A percentile compares a stretch with the other conserved stretches of the same genome.
Evolutionary conservation across 1,140 invertebrate genomes (phyloP).

Genomic region (Diuraphis noxia): DNA sequence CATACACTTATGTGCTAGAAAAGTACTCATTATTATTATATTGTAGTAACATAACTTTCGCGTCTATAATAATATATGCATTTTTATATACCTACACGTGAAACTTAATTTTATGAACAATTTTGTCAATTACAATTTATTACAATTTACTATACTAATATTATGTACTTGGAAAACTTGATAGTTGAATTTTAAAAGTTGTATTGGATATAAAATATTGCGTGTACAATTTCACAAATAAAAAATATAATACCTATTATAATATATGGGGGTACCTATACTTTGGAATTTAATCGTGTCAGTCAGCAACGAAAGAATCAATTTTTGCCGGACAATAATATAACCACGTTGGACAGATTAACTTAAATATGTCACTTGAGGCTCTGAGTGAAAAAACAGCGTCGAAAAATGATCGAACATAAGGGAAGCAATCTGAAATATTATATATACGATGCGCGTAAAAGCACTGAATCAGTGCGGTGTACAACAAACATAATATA

Average conservation of each 20-base stretch:
- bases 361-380: background rate
- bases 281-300: background rate
- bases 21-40: too few species aligned
- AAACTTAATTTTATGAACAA: too few species aligned
- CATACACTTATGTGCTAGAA: background rate
- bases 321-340: background rate
- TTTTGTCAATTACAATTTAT: too few species aligned
- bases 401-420: background rate
- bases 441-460: background rate
- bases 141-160: too few species aligned
- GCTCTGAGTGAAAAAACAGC: background rate
- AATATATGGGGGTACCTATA: too few species aligned
- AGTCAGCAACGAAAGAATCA: background rate
- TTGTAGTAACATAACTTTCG: background rate
- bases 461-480: background rate
- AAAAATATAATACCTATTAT: background rate
- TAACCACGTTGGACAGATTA: background rate
- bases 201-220: too few species aligned
- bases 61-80: too few species aligned
- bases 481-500: background rate
- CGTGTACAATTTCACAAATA: background rate
- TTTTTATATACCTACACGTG: too few species aligned
- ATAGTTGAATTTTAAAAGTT: too few species aligned
- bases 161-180: too few species aligned
- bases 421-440: background rate